Evolutionary conservation across 2,113 vertebrate species (phyloP).

Genomic region (Xenopus borealis): DNA sequence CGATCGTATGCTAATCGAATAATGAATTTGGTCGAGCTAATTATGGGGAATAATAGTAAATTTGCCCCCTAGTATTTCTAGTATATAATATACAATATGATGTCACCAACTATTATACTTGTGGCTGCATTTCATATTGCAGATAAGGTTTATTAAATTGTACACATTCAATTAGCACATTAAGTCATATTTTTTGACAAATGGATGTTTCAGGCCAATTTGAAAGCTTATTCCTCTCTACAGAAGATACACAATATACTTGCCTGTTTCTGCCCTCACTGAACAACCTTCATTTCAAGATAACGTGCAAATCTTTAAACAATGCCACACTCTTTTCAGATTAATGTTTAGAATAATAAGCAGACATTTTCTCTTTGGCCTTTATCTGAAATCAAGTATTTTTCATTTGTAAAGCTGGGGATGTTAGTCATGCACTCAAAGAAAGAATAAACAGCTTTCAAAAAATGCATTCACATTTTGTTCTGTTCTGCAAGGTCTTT

Average conservation of each 20-base stretch:
- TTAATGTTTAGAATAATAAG: constrained; percentile 9
- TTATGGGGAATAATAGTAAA: too few relatives aligned
- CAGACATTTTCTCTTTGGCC: neutral
- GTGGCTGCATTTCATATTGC: too few relatives aligned
- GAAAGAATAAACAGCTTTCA: too few relatives aligned
- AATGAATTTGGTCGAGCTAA: too few relatives aligned
- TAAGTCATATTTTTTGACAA: neutral
- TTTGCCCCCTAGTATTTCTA: too few relatives aligned
- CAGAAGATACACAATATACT: neutral
- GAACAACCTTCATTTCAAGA: constrained; percentile 1
- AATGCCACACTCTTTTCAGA: neutral
- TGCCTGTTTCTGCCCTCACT: neutral
- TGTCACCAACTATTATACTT: too few relatives aligned
- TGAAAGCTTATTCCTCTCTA: neutral
- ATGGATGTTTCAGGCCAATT: too few relatives aligned
- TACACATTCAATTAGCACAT: too few relatives aligned
- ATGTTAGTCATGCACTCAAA: neutral
- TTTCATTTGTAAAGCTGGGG: neutral
- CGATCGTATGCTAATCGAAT: too few relatives aligned
- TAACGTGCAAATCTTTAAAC: neutral
- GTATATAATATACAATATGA: too few relatives aligned
- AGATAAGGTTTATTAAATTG: too few relatives aligned
- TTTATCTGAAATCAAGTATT: neutral
- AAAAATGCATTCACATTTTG: neutral
- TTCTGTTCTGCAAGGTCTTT: constrained; percentile 40